phyloP scores from a whole-genome alignment of 1,140 invertebrate species.

The Halesus radiatus region DNA sequence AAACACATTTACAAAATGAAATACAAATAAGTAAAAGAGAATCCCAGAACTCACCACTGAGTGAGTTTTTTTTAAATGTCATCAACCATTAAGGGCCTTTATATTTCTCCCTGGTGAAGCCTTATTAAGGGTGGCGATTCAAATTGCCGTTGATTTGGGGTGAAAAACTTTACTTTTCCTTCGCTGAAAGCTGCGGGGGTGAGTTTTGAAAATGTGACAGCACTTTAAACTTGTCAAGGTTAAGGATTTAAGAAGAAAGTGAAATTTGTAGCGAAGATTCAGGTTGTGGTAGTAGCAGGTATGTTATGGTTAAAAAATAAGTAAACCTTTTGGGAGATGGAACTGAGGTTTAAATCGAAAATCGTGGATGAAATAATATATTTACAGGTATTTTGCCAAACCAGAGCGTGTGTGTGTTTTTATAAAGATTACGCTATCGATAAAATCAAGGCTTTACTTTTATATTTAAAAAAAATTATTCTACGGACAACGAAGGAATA shows the following conservation, averaged over 20 bases:
- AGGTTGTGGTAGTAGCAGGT: no score
- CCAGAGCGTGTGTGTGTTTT: no score
- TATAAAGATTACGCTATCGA: no score
- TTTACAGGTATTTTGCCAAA: no score
- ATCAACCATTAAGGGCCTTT: conserved; percentile 50
- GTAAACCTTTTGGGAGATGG: no score
- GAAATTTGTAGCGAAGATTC: background rate
- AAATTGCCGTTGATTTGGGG: conserved; percentile 48
- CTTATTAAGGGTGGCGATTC: conserved; percentile 52
- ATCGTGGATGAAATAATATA: no score
- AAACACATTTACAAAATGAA: conserved; percentile 14
- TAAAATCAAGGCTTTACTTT: no score
- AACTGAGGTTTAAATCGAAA: no score
- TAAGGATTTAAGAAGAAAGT: background rate
- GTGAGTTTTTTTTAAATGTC: conserved; percentile 47
- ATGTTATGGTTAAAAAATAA: no score
- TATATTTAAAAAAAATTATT: no score
- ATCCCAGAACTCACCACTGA: background rate
- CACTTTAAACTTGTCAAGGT: conserved; percentile 43
- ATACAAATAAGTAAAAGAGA: conserved; percentile 20
- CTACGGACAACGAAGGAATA: no score
- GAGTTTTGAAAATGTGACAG: conserved; percentile 50
- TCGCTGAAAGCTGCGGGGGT: conserved; percentile 30
- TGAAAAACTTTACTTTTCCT: background rate
- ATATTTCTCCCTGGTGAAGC: conserved; percentile 47